Percentiles rank a stretch among this genome's conserved stretches.
phyloP scores from a whole-genome alignment of 2,113 vertebrate genomes.

The Ia io region DNA sequence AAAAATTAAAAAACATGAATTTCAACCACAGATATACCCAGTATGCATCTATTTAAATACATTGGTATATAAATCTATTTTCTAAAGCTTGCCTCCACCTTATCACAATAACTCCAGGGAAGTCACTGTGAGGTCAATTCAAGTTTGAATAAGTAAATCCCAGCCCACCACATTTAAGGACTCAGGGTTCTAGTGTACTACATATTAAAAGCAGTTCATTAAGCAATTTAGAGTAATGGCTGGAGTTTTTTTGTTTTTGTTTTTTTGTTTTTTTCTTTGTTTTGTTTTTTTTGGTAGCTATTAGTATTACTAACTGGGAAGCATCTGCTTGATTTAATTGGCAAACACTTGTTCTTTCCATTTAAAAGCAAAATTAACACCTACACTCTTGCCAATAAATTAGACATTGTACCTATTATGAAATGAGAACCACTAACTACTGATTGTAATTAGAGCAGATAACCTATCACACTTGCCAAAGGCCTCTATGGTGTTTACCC shows the following conservation, averaged over 20 bases:
- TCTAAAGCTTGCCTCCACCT: background rate
- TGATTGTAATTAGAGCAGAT: slow-evolving; percentile 64
- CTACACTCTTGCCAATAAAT: slow-evolving; percentile 74
- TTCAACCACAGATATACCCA: background rate
- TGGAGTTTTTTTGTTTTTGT: slow-evolving; percentile 11
- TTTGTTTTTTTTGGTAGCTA: slow-evolving; percentile 74
- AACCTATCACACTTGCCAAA: slow-evolving; percentile 21
- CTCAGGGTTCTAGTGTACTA: slow-evolving; percentile 68
- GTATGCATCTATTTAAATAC: background rate
- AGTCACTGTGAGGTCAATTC: slow-evolving; percentile 21
- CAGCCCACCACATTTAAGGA: slow-evolving; percentile 58
- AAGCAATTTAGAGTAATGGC: slow-evolving; percentile 77
- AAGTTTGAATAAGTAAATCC: slow-evolving; percentile 64
- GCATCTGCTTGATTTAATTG: slow-evolving; percentile 83
- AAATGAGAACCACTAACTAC: slow-evolving; percentile 67
- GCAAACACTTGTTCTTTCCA: slow-evolving; percentile 78
- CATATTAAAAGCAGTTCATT: slow-evolving; percentile 80
- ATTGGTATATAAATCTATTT: background rate
- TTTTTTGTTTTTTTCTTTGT: too few species aligned
- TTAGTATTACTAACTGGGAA: slow-evolving; percentile 79
- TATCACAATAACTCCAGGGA: background rate
- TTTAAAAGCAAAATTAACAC: slow-evolving; percentile 77
- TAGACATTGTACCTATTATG: slow-evolving; percentile 64
- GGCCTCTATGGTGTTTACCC: background rate
- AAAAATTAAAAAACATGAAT: background rate